phyloP scores from a whole-genome alignment of 2,113 vertebrate genomes.

The Heteronetta atricapilla region DNA sequence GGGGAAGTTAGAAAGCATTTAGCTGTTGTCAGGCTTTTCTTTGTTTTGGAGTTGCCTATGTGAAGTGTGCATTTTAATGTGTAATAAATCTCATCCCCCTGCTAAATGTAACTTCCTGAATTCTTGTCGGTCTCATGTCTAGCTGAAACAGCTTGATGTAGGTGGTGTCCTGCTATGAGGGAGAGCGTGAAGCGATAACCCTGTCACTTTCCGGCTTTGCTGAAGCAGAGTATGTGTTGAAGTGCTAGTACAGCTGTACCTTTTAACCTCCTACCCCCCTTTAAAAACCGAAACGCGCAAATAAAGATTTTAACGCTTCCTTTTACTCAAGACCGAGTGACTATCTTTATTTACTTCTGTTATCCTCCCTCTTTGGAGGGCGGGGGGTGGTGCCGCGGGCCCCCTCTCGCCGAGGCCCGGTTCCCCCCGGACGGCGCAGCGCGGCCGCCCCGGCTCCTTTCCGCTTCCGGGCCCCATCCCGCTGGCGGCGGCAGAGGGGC shows the following conservation, averaged over 20 bases:
- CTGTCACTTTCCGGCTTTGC: background rate
- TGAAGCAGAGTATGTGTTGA: background rate
- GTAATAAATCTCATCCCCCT: no score
- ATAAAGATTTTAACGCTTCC: slow-evolving; percentile 63
- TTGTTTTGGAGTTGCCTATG: background rate
- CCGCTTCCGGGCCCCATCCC: no score
- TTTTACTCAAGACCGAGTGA: background rate
- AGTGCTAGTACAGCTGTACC: background rate
- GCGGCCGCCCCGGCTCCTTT: no score
- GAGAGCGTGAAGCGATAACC: rapidly evolving
- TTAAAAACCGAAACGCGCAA: background rate
- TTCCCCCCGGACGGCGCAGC: no score
- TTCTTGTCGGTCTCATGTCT: background rate
- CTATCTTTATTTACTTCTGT: no score
- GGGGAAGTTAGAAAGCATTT: rapidly evolving
- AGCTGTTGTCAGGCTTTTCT: no score
- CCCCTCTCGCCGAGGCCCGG: no score
- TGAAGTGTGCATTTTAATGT: rapidly evolving
- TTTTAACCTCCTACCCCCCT: background rate
- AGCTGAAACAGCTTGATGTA: background rate
- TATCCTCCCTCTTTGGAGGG: no score
- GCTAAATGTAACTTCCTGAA: background rate
- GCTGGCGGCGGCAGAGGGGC: no score
- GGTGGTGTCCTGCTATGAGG: rapidly evolving
- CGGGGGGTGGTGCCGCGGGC: no score